Conservation (phyloP, 2,888 invertebrate genomes). For the Eilema caniola region DNA sequence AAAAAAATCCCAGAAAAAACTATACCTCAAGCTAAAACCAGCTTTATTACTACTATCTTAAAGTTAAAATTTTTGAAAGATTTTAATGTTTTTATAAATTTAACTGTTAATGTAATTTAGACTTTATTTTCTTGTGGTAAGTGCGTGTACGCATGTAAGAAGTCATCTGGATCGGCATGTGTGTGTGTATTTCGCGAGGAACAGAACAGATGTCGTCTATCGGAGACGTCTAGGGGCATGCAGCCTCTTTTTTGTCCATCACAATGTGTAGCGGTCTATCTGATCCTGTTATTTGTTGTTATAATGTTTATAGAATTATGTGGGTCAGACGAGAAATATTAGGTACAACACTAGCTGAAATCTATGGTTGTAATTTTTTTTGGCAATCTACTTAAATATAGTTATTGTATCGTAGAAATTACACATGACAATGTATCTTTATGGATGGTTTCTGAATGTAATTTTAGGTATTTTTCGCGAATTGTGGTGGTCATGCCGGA, state of each 20-base stretch:
- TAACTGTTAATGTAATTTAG: constrained; percentile 33
- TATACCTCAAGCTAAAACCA: constrained; percentile 51
- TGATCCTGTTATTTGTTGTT: constrained; percentile 63
- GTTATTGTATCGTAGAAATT: not conserved
- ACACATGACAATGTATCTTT: not conserved
- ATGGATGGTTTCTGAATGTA: not conserved
- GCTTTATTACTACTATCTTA: constrained; percentile 28
- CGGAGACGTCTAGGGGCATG: constrained; percentile 43
- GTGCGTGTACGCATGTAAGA: constrained; percentile 52
- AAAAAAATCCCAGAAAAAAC: constrained; percentile 61
- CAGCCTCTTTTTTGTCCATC: constrained; percentile 60
- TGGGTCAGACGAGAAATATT: constrained; percentile 38
- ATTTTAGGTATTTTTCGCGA: not conserved
- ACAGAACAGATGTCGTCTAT: constrained; percentile 71
- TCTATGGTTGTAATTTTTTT: not conserved
- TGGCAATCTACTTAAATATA: not conserved
- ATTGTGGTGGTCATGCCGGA: constrained; percentile 13
- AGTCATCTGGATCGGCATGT: constrained; percentile 80
- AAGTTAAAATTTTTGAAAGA: constrained; percentile 7
- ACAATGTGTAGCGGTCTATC: constrained; percentile 72
- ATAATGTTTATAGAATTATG: constrained; percentile 45
- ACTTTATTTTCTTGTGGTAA: constrained; percentile 28
- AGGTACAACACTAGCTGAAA: not conserved
- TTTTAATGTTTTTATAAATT: constrained; percentile 19
- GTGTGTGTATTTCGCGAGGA: constrained; percentile 75